A percentile compares a stretch with the other conserved stretches of the same genome.
phyloP scores from a whole-genome alignment of 2,113 vertebrate species.

The Lepus americanus region DNA sequence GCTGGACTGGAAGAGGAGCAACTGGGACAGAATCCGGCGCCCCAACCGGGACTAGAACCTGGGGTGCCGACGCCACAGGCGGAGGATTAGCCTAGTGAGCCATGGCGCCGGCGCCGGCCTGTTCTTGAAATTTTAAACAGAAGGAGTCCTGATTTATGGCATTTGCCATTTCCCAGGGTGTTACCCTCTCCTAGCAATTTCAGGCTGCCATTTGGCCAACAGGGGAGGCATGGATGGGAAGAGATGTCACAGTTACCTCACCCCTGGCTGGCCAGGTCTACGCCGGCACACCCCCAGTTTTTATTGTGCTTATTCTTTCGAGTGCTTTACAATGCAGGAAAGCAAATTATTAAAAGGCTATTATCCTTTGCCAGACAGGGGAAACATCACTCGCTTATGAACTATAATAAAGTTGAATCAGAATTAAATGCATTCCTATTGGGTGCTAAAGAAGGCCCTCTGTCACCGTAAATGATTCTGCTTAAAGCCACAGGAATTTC shows the following conservation, averaged over 20 bases:
- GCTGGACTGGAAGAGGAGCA: too few relatives aligned
- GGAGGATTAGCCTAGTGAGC: too few relatives aligned
- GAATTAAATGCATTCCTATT: conserved; percentile 53
- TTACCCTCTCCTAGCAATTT: neutral
- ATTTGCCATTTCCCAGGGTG: conserved; percentile 1
- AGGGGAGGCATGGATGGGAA: neutral
- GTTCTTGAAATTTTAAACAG: too few relatives aligned
- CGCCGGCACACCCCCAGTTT: neutral
- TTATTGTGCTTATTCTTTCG: neutral
- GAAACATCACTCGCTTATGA: conserved; percentile 62
- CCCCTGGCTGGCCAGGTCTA: accelerated
- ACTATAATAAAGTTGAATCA: conserved; percentile 26
- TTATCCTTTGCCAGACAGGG: conserved; percentile 68
- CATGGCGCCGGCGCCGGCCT: too few relatives aligned
- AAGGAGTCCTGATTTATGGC: conserved; percentile 1
- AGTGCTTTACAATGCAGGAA: conserved; percentile 65
- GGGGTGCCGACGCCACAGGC: too few relatives aligned
- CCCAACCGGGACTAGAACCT: too few relatives aligned
- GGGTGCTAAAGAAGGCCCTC: conserved; percentile 55
- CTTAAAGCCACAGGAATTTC: conserved; percentile 55
- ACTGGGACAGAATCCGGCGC: too few relatives aligned
- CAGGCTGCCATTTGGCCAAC: neutral
- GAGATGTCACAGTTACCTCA: neutral
- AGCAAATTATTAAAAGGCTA: conserved; percentile 73
- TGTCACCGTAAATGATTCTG: conserved; percentile 56